Percentiles rank a stretch among this genome's conserved stretches.
These are phyloP conservation scores for Lophura nycthemera DNA, from an alignment of 2,113 vertebrate species.

Conservation along the genomic window DNA sequence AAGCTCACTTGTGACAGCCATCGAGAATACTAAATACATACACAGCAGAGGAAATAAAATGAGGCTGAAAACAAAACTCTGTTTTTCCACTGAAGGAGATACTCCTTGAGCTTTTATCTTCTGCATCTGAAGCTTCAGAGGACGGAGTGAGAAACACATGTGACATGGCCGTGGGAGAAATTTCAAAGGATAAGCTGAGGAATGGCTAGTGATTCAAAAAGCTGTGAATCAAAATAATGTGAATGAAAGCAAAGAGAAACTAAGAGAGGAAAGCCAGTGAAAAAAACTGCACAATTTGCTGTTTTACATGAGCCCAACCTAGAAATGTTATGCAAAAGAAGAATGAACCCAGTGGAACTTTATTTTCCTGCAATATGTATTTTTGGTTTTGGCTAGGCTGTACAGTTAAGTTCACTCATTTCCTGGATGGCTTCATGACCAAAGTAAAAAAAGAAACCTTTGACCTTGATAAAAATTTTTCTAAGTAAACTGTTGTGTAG, in stretches of 20 bases:
- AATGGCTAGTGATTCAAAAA: not conserved
- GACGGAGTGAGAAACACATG: not conserved
- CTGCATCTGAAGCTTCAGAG: not conserved
- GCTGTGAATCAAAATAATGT: slow-evolving; percentile 2
- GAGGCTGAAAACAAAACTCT: not conserved
- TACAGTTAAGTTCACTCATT: not conserved
- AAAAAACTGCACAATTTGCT: not conserved
- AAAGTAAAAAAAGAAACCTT: not conserved
- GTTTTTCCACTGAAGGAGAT: not conserved
- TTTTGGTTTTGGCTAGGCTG: not conserved
- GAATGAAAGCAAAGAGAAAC: slow-evolving; percentile 43
- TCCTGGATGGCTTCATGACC: slow-evolving; percentile 1
- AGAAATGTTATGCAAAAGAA: slow-evolving; percentile 11
- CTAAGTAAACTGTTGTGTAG: not conserved
- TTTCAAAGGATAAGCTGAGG: slow-evolving; percentile 3
- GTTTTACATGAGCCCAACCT: not conserved
- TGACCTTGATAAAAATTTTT: slow-evolving; percentile 5
- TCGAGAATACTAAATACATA: not conserved
- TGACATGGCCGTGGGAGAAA: not conserved
- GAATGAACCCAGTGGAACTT: slow-evolving; percentile 27
- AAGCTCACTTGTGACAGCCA: not conserved
- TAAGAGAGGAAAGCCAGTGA: not conserved
- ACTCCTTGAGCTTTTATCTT: not conserved
- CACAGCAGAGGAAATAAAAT: not conserved
- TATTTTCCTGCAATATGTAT: slow-evolving; percentile 16